These are phyloP conservation scores for Apodemia hepburni DNA, from an alignment of 2,888 invertebrate species.

Conservation along the genomic window DNA sequence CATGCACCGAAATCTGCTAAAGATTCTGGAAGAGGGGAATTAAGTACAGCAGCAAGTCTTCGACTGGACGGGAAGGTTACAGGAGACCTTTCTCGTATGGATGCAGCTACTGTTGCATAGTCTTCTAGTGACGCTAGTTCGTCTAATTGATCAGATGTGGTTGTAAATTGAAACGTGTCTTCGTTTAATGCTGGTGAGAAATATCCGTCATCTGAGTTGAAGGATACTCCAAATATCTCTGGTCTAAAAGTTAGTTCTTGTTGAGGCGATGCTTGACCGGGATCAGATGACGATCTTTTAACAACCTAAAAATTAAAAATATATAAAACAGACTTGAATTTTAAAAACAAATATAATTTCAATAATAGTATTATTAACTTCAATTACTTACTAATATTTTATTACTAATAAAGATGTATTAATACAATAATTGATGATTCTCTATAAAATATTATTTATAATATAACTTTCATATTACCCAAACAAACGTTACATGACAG, in stretches of 20 bases:
- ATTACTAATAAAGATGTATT: too few relatives aligned
- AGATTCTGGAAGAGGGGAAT: conserved; percentile 89
- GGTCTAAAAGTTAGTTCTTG: conserved; percentile 81
- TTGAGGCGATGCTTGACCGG: conserved; percentile 81
- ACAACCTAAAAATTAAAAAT: conserved; percentile 69
- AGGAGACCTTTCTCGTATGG: conserved; percentile 79
- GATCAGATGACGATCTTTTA: conserved; percentile 87
- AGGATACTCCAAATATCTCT: conserved; percentile 82
- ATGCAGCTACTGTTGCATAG: conserved; percentile 80
- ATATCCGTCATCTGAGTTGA: conserved; percentile 83
- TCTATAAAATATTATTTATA: too few relatives aligned
- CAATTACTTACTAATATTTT: too few relatives aligned
- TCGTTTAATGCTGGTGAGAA: conserved; percentile 85
- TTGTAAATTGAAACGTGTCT: conserved; percentile 86
- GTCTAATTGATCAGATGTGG: conserved; percentile 82
- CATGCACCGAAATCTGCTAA: conserved; percentile 91
- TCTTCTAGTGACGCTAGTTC: conserved; percentile 82
- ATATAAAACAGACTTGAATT: too few relatives aligned
- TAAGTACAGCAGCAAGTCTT: conserved; percentile 87
- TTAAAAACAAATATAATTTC: too few relatives aligned
- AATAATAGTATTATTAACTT: too few relatives aligned
- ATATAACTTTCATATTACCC: too few relatives aligned
- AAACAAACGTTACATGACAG: too few relatives aligned
- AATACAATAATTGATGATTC: too few relatives aligned
- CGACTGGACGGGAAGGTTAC: conserved; percentile 83